Conservation (phyloP, 2,888 invertebrate genomes). For the Pollenia amentaria region DNA sequence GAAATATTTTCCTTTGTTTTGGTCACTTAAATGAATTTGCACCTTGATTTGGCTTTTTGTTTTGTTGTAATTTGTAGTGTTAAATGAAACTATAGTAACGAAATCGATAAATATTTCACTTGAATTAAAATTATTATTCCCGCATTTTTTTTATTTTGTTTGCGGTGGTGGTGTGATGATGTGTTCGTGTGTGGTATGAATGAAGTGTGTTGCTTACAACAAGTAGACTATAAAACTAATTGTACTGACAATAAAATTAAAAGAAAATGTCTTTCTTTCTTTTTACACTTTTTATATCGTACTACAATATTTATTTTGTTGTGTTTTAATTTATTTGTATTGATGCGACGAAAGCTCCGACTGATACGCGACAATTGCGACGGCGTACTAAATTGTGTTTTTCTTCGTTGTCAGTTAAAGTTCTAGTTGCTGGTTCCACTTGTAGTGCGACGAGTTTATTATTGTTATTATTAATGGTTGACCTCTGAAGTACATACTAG, state of each 20-base stretch:
- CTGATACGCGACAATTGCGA: slow-evolving; percentile 70
- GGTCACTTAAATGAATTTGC: slow-evolving; percentile 34
- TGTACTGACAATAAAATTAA: slow-evolving; percentile 43
- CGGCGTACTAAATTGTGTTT: slow-evolving; percentile 65
- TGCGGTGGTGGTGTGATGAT: slow-evolving; percentile 4
- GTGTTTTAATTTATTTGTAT: not conserved
- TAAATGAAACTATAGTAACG: slow-evolving; percentile 61
- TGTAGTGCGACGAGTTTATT: slow-evolving; percentile 36
- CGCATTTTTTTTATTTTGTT: slow-evolving; percentile 13
- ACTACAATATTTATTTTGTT: slow-evolving; percentile 3
- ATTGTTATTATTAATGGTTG: slow-evolving; percentile 68
- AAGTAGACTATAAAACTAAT: slow-evolving; percentile 53
- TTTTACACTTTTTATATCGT: not conserved
- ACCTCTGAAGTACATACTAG: slow-evolving; percentile 64
- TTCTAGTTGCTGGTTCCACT: slow-evolving; percentile 40
- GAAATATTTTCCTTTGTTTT: slow-evolving; percentile 25
- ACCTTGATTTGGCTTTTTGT: not conserved
- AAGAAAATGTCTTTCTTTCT: not conserved
- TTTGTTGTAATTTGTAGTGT: slow-evolving; percentile 10
- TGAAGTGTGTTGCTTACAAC: slow-evolving; percentile 37
- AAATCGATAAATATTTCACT: slow-evolving; percentile 49
- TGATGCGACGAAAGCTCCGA: slow-evolving; percentile 35
- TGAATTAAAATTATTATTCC: slow-evolving; percentile 38
- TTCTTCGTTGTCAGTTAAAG: slow-evolving; percentile 28
- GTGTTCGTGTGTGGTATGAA: slow-evolving; percentile 39